Percentiles rank a stretch among this genome's conserved stretches.
phyloP scores from a whole-genome alignment of 1,140 invertebrate genomes.

The Copidosoma floridanum region DNA sequence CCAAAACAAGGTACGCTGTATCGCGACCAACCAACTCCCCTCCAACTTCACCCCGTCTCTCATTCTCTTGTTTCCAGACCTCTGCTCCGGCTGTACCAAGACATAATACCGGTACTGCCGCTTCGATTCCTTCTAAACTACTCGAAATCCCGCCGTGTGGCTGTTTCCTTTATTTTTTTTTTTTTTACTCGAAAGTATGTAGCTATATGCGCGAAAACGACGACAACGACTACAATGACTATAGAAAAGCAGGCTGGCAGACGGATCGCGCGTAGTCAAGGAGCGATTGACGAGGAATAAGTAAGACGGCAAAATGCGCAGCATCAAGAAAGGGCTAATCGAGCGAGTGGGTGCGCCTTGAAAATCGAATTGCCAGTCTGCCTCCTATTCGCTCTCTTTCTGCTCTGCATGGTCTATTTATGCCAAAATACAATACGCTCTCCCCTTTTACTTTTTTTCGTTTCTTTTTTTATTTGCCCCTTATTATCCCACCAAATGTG shows the following conservation, averaged over 20 bases:
- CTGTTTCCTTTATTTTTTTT: constrained; percentile 3
- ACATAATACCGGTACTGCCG: not conserved
- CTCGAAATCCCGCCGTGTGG: no score
- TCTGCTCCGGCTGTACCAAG: not conserved
- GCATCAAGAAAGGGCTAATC: not conserved
- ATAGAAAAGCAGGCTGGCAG: no score
- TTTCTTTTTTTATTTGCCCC: no score
- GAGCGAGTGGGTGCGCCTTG: not conserved
- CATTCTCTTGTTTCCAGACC: not conserved
- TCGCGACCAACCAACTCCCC: not conserved
- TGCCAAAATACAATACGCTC: no score
- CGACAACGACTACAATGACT: no score
- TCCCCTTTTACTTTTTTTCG: not conserved
- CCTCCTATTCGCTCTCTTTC: no score
- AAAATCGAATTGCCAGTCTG: no score
- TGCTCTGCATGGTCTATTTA: no score
- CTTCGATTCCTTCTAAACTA: not conserved
- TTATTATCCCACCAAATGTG: no score
- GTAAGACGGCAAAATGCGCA: not conserved
- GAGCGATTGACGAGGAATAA: constrained; percentile 3
- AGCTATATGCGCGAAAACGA: no score
- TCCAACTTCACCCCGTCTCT: not conserved
- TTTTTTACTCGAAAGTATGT: no score
- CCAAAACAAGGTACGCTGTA: constrained; percentile 40
- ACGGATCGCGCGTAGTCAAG: not conserved